These are phyloP conservation scores for Gymnoscopelus microlampas DNA, from an alignment of 2,797 vertebrate species.

Conservation along the genomic window DNA sequence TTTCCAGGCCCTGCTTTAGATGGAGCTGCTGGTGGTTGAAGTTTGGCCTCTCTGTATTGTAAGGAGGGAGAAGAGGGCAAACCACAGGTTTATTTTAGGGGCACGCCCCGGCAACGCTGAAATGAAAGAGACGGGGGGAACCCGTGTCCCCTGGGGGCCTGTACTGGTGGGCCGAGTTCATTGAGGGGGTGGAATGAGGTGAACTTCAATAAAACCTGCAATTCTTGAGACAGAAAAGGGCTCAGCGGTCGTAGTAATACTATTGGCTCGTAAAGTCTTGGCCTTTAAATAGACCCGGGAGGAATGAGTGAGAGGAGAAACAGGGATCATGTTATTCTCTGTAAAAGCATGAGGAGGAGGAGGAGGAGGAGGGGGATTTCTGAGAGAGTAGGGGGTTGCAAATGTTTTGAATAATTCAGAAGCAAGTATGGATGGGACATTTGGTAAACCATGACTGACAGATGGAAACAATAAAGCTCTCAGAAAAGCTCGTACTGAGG, in stretches of 20 bases:
- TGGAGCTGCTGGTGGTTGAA: conserved; percentile 29
- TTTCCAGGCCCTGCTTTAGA: conserved; percentile 37
- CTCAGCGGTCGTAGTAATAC: conserved; percentile 24
- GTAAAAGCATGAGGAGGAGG: not conserved
- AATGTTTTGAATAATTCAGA: conserved; percentile 26
- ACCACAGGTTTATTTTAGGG: conserved; percentile 46
- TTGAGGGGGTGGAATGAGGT: conserved; percentile 30
- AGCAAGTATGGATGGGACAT: not conserved
- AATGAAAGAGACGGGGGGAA: conserved; percentile 55
- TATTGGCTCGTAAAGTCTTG: conserved; percentile 21
- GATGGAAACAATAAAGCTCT: too few relatives aligned
- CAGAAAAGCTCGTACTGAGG: too few relatives aligned
- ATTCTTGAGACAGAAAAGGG: conserved; percentile 34
- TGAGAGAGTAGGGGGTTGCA: not conserved
- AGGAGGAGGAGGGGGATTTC: not conserved
- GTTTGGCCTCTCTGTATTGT: conserved; percentile 30
- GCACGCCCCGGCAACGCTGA: conserved; percentile 37
- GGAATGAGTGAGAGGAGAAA: conserved; percentile 15
- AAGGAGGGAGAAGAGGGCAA: not conserved
- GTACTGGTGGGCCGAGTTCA: conserved; percentile 5
- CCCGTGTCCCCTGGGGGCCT: conserved; percentile 35
- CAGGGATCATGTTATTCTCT: conserved; percentile 15
- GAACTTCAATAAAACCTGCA: conserved; percentile 47
- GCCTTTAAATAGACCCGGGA: conserved; percentile 34
- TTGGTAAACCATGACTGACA: too few relatives aligned